Evolutionary conservation across 2,113 vertebrate species (phyloP), one percentile per base, ranked within the genome.

Genomic region (Ahaetulla prasina): DNA sequence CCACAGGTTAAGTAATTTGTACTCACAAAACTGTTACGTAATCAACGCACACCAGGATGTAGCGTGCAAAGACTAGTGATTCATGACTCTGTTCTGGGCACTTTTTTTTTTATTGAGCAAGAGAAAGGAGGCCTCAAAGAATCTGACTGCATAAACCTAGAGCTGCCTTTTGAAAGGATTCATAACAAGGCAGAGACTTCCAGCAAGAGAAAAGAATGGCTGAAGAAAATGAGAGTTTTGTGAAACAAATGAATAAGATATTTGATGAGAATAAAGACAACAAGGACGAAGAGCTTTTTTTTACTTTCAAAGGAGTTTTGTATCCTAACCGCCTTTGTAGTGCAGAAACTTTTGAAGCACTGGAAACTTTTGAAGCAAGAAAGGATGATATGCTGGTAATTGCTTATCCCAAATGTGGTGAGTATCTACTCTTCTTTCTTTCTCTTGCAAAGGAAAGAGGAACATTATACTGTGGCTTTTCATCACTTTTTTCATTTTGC

Each of bases 361-460:
- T 98, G 94, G 95, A 96, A 10, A 7, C 53, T 91, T 60, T 98
- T 57, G 92, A 97, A 94, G 97, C 97, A 35, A 95, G 98, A 87
- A 94, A 95, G 2, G 97, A 98, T 6, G 98, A 98, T 94, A 7
- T 98, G 52, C 68, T 98, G 96, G 89, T 98, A 3, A 97, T 97
- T 30, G 97, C 98, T 14, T 98, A 98, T 92, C 98, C 98, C 4
- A 98, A 98, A 93, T 98, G 97, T 80, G 98, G 98, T 98, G 96
- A 98, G 96, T 95, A 55, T 52, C n/a, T 9, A 43, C 53, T 0
- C 1, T 85, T 89, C 8, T 43, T 57, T 0, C 1, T 88, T 89
- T 8, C 47, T 1, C 50, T 54, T 45, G 6, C 45, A 87, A 55
- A 20, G 5, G 53, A 30, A 30, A 10, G 27, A 45, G 12, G 45